Evolutionary conservation across 2,113 vertebrate species (phyloP).

Genomic region (Elaphurus davidianus): DNA sequence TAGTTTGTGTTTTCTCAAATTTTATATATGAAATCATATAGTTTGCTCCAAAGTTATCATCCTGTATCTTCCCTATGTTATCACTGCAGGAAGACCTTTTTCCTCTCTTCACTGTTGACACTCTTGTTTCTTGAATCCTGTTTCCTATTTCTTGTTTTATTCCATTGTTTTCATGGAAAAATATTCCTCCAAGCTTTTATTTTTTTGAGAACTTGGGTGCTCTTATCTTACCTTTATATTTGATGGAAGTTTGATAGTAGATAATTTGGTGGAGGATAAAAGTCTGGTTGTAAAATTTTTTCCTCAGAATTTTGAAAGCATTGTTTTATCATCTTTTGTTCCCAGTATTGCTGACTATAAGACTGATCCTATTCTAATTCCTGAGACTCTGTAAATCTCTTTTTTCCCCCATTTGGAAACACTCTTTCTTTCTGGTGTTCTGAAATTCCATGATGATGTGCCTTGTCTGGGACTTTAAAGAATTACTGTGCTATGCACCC

Average conservation of each 20-base stretch:
- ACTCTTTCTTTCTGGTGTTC: background rate
- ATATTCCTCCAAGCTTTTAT: background rate
- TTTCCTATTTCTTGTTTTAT: background rate
- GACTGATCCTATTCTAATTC: background rate
- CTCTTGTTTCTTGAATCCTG: background rate
- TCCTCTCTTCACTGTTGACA: background rate
- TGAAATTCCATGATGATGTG: background rate
- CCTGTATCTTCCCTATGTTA: background rate
- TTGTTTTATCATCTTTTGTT: background rate
- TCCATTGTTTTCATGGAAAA: background rate
- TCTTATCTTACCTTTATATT: background rate
- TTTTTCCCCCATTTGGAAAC: background rate
- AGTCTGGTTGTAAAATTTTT: background rate
- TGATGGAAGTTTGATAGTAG: background rate
- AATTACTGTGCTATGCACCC: background rate
- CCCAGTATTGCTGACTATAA: background rate
- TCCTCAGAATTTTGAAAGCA: background rate
- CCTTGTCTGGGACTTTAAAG: background rate
- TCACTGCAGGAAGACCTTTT: background rate
- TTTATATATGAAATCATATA: background rate
- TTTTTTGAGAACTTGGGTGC: background rate
- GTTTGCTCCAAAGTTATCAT: background rate
- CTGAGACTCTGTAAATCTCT: background rate
- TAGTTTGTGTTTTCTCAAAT: background rate
- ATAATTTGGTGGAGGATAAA: conserved; percentile 11